These are phyloP conservation scores for Potorous gilbertii DNA, from an alignment of 2,797 vertebrate genomes.

Conservation along the genomic window DNA sequence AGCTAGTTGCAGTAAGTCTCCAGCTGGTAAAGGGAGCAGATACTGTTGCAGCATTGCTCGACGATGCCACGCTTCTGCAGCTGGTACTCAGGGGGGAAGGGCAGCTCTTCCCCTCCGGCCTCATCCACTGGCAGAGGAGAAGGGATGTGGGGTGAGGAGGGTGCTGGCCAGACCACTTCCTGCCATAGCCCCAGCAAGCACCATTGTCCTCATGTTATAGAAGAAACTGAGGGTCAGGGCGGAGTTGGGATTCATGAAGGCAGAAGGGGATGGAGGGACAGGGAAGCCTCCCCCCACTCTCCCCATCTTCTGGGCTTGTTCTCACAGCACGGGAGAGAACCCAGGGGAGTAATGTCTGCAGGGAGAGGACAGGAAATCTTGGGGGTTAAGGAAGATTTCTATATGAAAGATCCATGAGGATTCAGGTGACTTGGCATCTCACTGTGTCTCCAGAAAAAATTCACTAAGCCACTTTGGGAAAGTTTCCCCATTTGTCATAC, in stretches of 20 bases:
- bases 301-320: background rate
- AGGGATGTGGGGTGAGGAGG: background rate
- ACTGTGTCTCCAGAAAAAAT: background rate
- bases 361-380: background rate
- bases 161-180: background rate
- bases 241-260: background rate
- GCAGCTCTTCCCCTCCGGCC: slow-evolving; percentile 82
- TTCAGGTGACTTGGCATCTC: background rate
- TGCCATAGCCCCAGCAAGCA: rapidly evolving
- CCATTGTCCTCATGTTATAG: rapidly evolving
- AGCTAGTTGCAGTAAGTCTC: slow-evolving; percentile 95
- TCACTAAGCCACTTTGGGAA: background rate
- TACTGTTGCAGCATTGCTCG: slow-evolving; percentile 93
- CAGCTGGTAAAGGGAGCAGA: slow-evolving; percentile 93
- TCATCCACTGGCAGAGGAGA: slow-evolving; percentile 81
- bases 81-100: slow-evolving; percentile 88
- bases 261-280: background rate
- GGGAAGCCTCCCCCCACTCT: too few species aligned
- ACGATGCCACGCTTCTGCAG: slow-evolving; percentile 94
- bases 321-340: background rate
- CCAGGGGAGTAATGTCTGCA: background rate
- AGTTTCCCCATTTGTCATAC: background rate
- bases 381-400: background rate
- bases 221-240: background rate
- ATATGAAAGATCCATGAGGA: background rate